A percentile compares a stretch with the other conserved stretches of the same genome.
Conservation (phyloP, 2,797 vertebrate species). For the Sternotherus odoratus region DNA sequence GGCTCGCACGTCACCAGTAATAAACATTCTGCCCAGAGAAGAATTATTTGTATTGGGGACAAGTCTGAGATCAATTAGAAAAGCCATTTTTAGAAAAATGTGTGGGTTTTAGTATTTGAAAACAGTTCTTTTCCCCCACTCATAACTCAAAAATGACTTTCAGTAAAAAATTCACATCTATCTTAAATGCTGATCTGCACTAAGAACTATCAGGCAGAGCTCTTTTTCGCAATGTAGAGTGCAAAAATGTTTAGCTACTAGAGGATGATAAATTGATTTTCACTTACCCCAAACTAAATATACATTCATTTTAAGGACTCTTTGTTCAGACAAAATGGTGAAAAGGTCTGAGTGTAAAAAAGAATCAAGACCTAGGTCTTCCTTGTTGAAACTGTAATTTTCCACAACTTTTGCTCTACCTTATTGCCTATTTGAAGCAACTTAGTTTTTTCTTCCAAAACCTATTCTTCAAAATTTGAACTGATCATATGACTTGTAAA, state of each 20-base stretch:
- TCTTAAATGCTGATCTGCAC: background rate
- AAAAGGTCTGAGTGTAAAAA: background rate
- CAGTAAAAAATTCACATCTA: background rate
- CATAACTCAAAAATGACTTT: background rate
- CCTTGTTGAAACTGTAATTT: background rate
- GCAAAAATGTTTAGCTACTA: background rate
- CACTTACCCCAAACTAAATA: background rate
- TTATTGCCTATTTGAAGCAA: background rate
- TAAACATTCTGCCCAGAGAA: background rate
- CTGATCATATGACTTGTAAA: too few relatives aligned
- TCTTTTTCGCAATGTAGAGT: background rate
- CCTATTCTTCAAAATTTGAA: too few relatives aligned
- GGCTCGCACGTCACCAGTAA: background rate
- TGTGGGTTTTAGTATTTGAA: background rate
- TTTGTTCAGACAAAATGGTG: background rate
- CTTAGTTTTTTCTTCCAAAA: too few relatives aligned
- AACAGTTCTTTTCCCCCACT: background rate
- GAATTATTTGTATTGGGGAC: background rate
- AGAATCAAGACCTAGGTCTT: background rate
- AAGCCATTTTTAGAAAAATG: background rate
- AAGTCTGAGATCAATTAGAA: background rate
- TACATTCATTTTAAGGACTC: background rate
- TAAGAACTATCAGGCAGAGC: background rate
- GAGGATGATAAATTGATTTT: background rate
- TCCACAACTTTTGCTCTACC: background rate